Evolutionary conservation across 2,888 invertebrate species (phyloP).

Genomic region (Nomada lathburiana): DNA sequence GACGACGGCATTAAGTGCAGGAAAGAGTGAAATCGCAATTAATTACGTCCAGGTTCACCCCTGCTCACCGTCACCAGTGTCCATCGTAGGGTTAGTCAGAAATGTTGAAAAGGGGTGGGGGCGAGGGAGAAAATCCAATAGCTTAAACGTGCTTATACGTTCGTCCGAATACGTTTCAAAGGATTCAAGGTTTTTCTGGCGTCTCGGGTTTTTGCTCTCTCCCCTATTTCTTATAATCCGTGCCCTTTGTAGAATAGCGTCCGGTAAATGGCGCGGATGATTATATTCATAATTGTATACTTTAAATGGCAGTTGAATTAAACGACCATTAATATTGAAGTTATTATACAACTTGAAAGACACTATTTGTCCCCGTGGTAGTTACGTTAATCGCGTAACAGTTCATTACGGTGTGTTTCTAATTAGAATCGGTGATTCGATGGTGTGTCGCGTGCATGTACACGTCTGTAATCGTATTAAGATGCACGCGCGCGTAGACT

Average conservation of each 20-base stretch:
- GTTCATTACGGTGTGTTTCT: background rate
- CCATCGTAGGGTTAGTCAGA: constrained; percentile 66
- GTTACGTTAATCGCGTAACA: background rate
- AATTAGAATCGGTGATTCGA: constrained; percentile 7
- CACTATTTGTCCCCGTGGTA: background rate
- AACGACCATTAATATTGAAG: too few relatives aligned
- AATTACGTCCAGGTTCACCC: constrained; percentile 76
- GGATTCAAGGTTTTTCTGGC: constrained; percentile 36
- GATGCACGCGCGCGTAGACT: constrained; percentile 6
- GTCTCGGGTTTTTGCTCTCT: background rate
- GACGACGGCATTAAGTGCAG: constrained; percentile 78
- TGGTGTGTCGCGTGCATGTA: constrained; percentile 2
- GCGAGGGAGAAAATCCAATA: constrained; percentile 71
- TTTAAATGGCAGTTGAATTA: background rate
- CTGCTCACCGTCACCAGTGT: constrained; percentile 63
- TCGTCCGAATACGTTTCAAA: constrained; percentile 62
- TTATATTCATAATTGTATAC: constrained; percentile 35
- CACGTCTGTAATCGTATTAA: constrained; percentile 32
- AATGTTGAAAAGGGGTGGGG: constrained; percentile 51
- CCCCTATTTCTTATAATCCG: background rate
- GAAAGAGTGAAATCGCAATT: constrained; percentile 82
- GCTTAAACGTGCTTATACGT: constrained; percentile 77
- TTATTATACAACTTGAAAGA: background rate
- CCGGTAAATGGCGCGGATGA: background rate
- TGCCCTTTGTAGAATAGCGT: background rate